Evolutionary conservation across 1,140 invertebrate genomes (phyloP).

Genomic region (Sarcophaga peregrina): DNA sequence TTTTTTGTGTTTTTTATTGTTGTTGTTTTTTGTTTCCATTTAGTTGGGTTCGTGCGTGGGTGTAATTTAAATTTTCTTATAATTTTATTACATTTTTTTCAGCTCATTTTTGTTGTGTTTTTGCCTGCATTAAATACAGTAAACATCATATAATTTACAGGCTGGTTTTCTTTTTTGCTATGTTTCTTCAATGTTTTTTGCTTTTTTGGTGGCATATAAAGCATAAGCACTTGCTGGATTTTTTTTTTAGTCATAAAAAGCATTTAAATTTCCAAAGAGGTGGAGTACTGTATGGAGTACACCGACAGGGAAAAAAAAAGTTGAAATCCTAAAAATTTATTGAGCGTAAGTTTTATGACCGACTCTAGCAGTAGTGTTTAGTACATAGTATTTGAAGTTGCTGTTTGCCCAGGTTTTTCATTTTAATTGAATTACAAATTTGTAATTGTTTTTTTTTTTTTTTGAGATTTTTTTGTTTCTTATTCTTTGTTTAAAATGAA

Average conservation of each 20-base stretch:
- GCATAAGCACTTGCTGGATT: not conserved
- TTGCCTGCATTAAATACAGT: not conserved
- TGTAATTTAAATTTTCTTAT: constrained; percentile 25
- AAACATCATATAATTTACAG: too few species aligned
- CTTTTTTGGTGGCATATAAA: too few species aligned
- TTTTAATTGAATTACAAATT: constrained; percentile 15
- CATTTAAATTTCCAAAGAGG: not conserved
- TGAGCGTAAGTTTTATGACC: constrained; percentile 5
- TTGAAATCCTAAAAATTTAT: constrained; percentile 18
- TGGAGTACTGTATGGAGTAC: not conserved
- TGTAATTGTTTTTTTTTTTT: not conserved
- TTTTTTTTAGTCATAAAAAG: not conserved
- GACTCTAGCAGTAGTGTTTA: too few species aligned
- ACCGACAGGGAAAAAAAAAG: not conserved
- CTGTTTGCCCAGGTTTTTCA: not conserved
- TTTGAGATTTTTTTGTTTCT: not conserved
- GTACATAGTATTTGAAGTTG: not conserved
- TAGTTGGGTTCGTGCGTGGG: constrained; percentile 2
- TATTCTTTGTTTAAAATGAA: not conserved
- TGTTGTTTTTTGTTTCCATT: not conserved
- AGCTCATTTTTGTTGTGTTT: constrained; percentile 3
- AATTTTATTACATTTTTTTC: constrained; percentile 16
- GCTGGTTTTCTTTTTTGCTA: too few species aligned
- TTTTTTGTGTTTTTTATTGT: too few species aligned
- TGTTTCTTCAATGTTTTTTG: too few species aligned